phyloP scores from a whole-genome alignment of 1,140 invertebrate genomes.

The Bathynomus jamesi region DNA sequence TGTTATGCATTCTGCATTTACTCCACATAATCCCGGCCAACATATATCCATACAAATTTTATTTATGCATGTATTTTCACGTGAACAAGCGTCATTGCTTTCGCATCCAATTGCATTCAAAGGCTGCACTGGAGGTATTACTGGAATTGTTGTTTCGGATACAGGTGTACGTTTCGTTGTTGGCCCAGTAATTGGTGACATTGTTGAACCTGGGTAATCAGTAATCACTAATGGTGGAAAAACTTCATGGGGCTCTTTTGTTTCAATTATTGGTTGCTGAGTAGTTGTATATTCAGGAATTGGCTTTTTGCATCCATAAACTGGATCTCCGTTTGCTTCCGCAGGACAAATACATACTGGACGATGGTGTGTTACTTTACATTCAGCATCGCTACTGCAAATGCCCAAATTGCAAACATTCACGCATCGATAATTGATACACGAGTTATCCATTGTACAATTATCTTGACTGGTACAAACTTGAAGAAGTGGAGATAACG shows the following conservation, averaged over 20 bases:
- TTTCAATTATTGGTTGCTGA: neutral
- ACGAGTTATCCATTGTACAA: conserved; percentile 81
- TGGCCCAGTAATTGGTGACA: neutral
- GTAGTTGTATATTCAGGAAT: conserved; percentile 1
- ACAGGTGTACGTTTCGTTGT: neutral
- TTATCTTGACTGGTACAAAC: conserved; percentile 45
- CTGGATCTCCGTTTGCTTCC: conserved; percentile 38
- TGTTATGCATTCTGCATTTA: conserved; percentile 51
- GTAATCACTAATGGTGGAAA: neutral
- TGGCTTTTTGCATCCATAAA: conserved; percentile 44
- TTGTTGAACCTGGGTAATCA: neutral
- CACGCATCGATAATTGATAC: conserved; percentile 71
- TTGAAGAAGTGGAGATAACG: conserved; percentile 32
- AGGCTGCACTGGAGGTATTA: conserved; percentile 18
- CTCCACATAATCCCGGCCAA: conserved; percentile 43
- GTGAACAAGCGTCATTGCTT: conserved; percentile 55
- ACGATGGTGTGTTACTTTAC: conserved; percentile 68
- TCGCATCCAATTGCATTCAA: conserved; percentile 18
- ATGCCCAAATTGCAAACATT: conserved; percentile 78
- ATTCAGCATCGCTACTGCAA: conserved; percentile 79
- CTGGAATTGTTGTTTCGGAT: conserved; percentile 5
- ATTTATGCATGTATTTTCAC: conserved; percentile 52
- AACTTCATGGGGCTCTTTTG: neutral
- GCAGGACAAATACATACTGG: conserved; percentile 43
- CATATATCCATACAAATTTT: conserved; percentile 54